Conservation (phyloP, 2,888 invertebrate species). For the Sympetrum striolatum region DNA sequence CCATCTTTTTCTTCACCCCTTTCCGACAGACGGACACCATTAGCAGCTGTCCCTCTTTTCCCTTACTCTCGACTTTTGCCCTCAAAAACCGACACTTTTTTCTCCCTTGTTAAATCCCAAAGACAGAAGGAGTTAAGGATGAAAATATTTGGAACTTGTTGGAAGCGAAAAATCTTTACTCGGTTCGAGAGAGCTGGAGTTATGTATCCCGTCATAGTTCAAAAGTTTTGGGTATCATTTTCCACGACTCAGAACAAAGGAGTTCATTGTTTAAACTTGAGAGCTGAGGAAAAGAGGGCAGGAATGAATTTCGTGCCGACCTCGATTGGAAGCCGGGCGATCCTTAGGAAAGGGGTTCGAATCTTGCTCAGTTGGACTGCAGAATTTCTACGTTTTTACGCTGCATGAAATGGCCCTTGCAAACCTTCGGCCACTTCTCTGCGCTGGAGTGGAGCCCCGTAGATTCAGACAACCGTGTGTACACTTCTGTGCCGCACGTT, state of each 20-base stretch:
- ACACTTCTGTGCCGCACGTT: no score
- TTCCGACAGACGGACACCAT: conserved; percentile 11
- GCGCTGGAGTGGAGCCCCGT: no score
- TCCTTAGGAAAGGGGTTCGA: no score
- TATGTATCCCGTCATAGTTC: neutral
- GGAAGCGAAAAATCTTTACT: conserved; percentile 40
- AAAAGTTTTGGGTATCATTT: neutral
- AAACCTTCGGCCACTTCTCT: no score
- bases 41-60: conserved; percentile 34
- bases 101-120: conserved; percentile 1
- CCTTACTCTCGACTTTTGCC: conserved; percentile 44
- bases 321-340: no score
- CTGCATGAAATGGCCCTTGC: no score
- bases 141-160: conserved; percentile 5
- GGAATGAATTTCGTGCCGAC: neutral
- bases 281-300: neutral
- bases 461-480: no score
- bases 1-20: neutral
- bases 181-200: conserved; percentile 49
- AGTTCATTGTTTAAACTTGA: neutral
- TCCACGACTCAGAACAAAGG: neutral
- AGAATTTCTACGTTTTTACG: no score
- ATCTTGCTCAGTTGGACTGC: no score
- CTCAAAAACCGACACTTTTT: neutral
- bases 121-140: conserved; percentile 8